Conservation (phyloP, 2,888 invertebrate species). For the Prosopocoilus inquinatus region DNA sequence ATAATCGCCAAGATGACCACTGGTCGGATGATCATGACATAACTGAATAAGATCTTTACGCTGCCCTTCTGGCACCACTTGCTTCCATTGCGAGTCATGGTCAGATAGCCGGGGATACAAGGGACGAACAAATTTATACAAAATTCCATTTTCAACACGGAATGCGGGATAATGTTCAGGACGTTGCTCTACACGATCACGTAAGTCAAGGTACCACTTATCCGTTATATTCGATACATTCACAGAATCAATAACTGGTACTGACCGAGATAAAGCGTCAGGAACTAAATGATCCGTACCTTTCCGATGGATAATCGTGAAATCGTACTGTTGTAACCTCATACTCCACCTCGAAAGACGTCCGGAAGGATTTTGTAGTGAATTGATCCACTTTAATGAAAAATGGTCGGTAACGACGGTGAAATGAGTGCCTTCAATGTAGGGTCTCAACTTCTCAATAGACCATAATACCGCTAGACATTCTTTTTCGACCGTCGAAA, state of each 20-base stretch:
- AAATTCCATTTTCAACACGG: conserved; percentile 16
- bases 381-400: conserved; percentile 20
- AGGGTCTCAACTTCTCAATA: conserved; percentile 26
- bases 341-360: conserved; percentile 21
- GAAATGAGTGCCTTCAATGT: conserved; percentile 25
- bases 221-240: neutral
- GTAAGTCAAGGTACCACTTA: conserved; percentile 24
- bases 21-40: conserved; percentile 21
- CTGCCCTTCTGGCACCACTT: conserved; percentile 20
- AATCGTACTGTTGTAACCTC: conserved; percentile 18
- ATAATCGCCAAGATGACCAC: conserved; percentile 27
- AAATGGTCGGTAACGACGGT: conserved; percentile 28
- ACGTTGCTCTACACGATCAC: conserved; percentile 2
- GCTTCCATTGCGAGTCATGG: conserved; percentile 20
- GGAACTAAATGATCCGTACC: conserved; percentile 25
- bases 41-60: conserved; percentile 11
- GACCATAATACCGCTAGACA: conserved; percentile 29
- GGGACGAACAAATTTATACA: conserved; percentile 22
- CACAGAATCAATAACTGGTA: conserved; percentile 3
- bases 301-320: conserved; percentile 21
- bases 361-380: conserved; percentile 22
- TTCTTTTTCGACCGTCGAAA: conserved; percentile 24
- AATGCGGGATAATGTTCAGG: conserved; percentile 24
- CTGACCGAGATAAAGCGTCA: conserved; percentile 20
- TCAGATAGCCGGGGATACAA: conserved; percentile 11